Evolutionary conservation across 2,888 invertebrate species (phyloP), one percentile per base, ranked within the genome.

Genomic region (Noctua janthe): DNA sequence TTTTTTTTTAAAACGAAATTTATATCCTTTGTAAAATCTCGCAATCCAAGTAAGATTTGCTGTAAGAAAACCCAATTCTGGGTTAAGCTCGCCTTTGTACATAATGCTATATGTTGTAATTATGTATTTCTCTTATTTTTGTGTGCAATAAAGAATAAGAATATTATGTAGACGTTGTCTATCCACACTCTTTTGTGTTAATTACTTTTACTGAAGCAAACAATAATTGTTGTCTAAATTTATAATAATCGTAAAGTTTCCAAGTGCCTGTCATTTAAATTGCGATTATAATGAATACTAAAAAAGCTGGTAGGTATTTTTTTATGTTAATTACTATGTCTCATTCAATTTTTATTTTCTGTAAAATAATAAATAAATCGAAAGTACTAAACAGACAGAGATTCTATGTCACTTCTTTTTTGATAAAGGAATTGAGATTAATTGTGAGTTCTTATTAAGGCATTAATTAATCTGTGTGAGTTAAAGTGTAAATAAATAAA

Each of bases 371-470:
- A 54, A 5, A 59, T 56, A n/a, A 1, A 20, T 20, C 23, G 6
- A 29, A 35, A 23, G 10, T 35, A 49, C 10, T 3, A 15, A 59
- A 2, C 23, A 17, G 2, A 69, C 7, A 35, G 17, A 35, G 17
- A 51, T n/a, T 71, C 3, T 8, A 13, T 5, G 8, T 51, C 10
- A 17, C 64, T 35, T 35, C 0, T 17, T 35, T 8, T 10, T 64
- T 64, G 13, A 59, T 13, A 13, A 1, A 59, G 62, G 5, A 29
- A 29, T 29, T 66, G 3, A 10, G 1, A 66, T 66, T 20, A 39
- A 10, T 35, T 35, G 17, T 0, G 1, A 49, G 0, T 39, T 59
- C 3, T 49, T n/a, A n/a, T 3, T 35, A 47, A 11, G 0, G 0
- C 1, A 0, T 64, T 1, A 4, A 17, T 10, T 13, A 10, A 49